Evolutionary conservation across 2,888 invertebrate species (phyloP).

Genomic region (Ptilodon capucinus): DNA sequence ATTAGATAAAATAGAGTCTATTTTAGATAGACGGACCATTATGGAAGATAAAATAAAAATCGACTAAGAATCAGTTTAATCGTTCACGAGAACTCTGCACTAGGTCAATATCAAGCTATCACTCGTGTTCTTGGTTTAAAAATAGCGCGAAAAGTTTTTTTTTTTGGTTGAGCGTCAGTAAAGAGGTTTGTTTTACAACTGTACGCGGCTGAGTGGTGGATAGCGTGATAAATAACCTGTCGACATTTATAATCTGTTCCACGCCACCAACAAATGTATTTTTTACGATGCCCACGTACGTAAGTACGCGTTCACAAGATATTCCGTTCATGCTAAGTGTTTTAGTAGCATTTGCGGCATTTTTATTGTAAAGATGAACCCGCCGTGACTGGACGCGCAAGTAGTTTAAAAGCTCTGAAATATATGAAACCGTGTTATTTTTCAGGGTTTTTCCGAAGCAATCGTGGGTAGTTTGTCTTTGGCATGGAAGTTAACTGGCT

Average conservation of each 20-base stretch:
- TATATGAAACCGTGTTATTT: neutral
- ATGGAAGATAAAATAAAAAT: neutral
- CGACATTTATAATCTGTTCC: slow-evolving; percentile 44
- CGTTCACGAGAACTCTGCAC: slow-evolving; percentile 13
- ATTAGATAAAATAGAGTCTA: too few relatives aligned
- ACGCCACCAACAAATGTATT: slow-evolving; percentile 42
- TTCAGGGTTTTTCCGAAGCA: slow-evolving; percentile 9
- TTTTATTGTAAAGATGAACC: neutral
- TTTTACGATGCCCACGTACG: slow-evolving; percentile 33
- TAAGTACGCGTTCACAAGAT: slow-evolving; percentile 21
- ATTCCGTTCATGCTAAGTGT: slow-evolving; percentile 11
- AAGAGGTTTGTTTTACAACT: slow-evolving; percentile 45
- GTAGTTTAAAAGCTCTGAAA: neutral
- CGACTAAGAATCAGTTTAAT: slow-evolving; percentile 4
- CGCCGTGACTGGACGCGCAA: neutral
- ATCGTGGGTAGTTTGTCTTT: slow-evolving; percentile 1
- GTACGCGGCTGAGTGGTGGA: slow-evolving; percentile 29
- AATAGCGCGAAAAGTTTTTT: slow-evolving; percentile 23
- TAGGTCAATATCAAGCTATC: slow-evolving; percentile 25
- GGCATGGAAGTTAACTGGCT: neutral
- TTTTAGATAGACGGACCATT: too few relatives aligned
- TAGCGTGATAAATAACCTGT: slow-evolving; percentile 40
- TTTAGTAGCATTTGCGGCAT: neutral
- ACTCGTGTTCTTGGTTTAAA: slow-evolving; percentile 10
- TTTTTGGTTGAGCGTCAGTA: slow-evolving; percentile 25